phyloP scores from a whole-genome alignment of 2,888 invertebrate genomes.

The Meloe dianella region DNA sequence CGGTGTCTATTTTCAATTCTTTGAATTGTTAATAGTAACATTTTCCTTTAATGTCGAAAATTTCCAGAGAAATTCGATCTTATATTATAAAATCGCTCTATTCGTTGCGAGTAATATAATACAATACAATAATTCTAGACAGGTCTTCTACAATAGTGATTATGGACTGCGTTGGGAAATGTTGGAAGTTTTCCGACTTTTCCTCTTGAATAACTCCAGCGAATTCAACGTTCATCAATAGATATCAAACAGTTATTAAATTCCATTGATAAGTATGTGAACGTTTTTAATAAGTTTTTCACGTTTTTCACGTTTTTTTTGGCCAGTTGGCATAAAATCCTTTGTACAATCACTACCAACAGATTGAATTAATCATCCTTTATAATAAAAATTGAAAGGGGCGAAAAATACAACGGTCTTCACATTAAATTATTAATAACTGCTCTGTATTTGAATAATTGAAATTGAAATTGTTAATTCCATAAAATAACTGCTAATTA shows the following conservation, averaged over 20 bases:
- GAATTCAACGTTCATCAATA: neutral
- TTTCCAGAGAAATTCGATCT: no score
- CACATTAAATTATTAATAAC: neutral
- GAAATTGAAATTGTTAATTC: slow-evolving; percentile 12
- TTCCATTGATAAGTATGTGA: neutral
- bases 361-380: no score
- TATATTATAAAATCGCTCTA: no score
- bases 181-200: neutral
- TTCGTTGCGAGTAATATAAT: no score
- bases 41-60: no score
- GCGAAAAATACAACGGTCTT: neutral
- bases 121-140: no score
- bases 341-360: no score
- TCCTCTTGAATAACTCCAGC: neutral
- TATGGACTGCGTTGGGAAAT: neutral
- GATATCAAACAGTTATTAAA: slow-evolving; percentile 7
- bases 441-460: slow-evolving; percentile 19
- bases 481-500: slow-evolving; percentile 29
- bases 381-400: no score
- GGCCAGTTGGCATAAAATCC: no score
- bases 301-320: neutral
- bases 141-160: neutral
- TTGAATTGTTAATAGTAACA: no score
- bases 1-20: no score
- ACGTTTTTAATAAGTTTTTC: neutral